Evolutionary conservation across 37 sponge, comb jelly and placozoan species (phyloP), one percentile per base, ranked within the genome.

Genomic region (Beroe forskalii): DNA sequence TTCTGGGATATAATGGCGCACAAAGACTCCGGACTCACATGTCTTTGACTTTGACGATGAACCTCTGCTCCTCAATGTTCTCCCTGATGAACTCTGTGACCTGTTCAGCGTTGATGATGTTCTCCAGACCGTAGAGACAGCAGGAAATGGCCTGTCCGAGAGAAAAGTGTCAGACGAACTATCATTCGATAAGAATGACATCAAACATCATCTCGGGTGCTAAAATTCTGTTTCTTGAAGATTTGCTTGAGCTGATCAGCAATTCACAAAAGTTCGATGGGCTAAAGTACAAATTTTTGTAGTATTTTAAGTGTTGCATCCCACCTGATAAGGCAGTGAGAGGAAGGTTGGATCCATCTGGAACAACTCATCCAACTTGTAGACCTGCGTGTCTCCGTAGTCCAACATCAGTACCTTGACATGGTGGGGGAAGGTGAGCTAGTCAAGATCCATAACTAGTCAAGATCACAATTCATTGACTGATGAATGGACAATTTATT

Each of bases 331-430:
- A 37, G 75, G 75, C 40, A 72, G 75, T 4, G 39, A 8, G 23
- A 72, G 39, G 39, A 72, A 72, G 6, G 2, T 33, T 23, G 37
- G 30, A 3, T 72, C 75, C 40, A 72, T 4, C 22, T 38, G 37
- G 30, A 36, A 72, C 2, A 72, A 39, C 37, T 33, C 37, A 20
- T 72, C 75, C 8, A 72, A 3, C 8, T 4, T 23, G 40, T 38
- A 38, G 38, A 72, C 1, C 22, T 72, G 40, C 6, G 75, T 72
- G 40, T 72, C 75, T 6, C 75, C 75, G 20, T 72, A 72, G 30
- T 72, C 75, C 75, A 72, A 33, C 75, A 72, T 72, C 39, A 72
- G 75, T 8, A 72, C 75, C 75, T 72, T n/a, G n/a, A n/a, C n/a
- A n/a, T n/a, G n/a, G n/a, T n/a, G n/a, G n/a, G n/a, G 75, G 1